Base-by-base conservation (phyloP, 2,888 invertebrate species). In the Synanthedon myopaeformis region DNA sequence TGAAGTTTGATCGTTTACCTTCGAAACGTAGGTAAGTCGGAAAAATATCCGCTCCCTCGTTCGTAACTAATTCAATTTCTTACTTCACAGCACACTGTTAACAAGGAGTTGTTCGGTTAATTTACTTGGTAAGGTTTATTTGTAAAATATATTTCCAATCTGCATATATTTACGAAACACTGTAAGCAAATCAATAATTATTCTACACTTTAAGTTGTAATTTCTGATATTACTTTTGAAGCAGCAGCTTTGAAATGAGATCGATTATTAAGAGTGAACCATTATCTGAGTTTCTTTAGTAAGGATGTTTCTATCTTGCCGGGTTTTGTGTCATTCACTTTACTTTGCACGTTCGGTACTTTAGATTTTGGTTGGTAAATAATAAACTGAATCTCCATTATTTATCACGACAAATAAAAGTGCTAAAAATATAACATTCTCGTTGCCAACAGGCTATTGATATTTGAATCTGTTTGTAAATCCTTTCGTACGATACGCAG, bases 1-100 rank as follows among this genome's bases (percentile, higher is more conserved):
- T 35, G 35, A 35, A 35, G 35, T 35, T 45, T 12, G 45, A 45
- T 45, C 45, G 45, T 45, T 45, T 45, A 14, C 45, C 45, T 45
- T 3, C 6, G 45, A n/a, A 14, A 13, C 45, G n/a, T 45, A 5
- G 13, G 13, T 45, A 5, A 45, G 13, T 45, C 13, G 45, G 49
- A 23, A 49, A 49, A 49, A 49, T 49, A 49, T 23, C 53, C 49
- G 54, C 53, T 51, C 41, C 56, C 49, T 55, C 53, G 68, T 71
- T 64, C 66, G 69, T 70, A 67, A 71, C 74, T 76, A 73, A 77
- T 71, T 69, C 72, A 70, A 75, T 77, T 76, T 74, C 68, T 71
- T 63, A 65, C 70, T 53, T 64, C 68, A 74, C 67, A 69, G 77
- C 65, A 60, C 64, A 54, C 65, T 67, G 70, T 73, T 76, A 76